phyloP scores from a whole-genome alignment of 2,888 invertebrate genomes.

The Phyllotreta striolata region DNA sequence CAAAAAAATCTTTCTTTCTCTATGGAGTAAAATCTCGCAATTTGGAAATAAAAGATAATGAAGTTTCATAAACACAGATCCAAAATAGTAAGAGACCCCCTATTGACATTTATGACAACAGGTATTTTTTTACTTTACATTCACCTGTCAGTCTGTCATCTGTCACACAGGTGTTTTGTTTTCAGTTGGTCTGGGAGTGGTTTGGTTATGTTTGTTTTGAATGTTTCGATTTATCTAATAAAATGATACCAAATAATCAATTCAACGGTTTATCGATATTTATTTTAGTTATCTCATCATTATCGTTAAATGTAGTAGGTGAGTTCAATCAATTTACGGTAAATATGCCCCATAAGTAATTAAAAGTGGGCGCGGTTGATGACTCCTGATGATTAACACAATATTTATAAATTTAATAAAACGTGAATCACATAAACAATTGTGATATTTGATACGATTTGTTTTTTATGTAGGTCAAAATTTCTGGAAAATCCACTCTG shows the following conservation, averaged over 20 bases:
- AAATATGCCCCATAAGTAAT: not conserved
- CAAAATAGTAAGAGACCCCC: too few relatives aligned
- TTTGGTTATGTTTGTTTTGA: slow-evolving; percentile 1
- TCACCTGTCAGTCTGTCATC: not conserved
- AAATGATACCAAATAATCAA: slow-evolving; percentile 15
- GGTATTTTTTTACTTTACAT: not conserved
- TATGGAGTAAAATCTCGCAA: too few relatives aligned
- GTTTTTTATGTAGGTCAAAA: slow-evolving; percentile 45
- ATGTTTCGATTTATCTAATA: slow-evolving; percentile 6
- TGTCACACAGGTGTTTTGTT: too few relatives aligned
- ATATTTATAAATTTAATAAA: not conserved
- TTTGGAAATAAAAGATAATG: too few relatives aligned
- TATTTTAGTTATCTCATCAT: slow-evolving; percentile 17
- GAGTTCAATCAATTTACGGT: slow-evolving; percentile 3
- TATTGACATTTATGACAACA: too few relatives aligned
- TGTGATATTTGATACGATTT: slow-evolving; percentile 3
- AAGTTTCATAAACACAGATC: too few relatives aligned
- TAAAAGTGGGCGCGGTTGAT: slow-evolving; percentile 29
- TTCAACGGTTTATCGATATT: slow-evolving; percentile 11
- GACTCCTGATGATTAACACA: slow-evolving; percentile 20
- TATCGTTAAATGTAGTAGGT: slow-evolving; percentile 17
- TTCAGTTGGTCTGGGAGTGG: too few relatives aligned
- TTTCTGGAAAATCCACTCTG: slow-evolving; percentile 50
- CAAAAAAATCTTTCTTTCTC: too few relatives aligned
- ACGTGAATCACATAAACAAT: not conserved